Evolutionary conservation across 2,113 vertebrate genomes (phyloP), one percentile per base, ranked within the genome.

Genomic region (Grantiella picta): DNA sequence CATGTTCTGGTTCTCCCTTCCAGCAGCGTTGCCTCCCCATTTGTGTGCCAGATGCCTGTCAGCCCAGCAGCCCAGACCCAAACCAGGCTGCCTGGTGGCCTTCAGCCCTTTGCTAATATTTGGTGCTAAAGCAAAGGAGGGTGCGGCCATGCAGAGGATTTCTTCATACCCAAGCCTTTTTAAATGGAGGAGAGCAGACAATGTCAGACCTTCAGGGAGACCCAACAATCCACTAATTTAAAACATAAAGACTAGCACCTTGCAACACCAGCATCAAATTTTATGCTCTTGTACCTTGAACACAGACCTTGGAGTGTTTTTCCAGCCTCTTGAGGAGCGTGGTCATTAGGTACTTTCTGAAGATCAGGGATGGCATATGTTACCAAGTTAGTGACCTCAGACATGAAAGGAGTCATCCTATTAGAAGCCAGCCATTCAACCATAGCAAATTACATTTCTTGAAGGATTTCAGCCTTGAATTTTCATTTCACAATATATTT

Each of bases 381-480:
- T 86, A 79, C 71, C 47, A 82, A 93, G 60, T 77, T 59, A 78
- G 63, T 81, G 85, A 90, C 87, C 90, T 94, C 60, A 77, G 68
- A 90, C 63, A 49, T 47, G 47, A 94, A 88, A 85, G 40, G 49
- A 87, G 18, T 50, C 54, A 63, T 69, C 57, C 72, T 73, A 79
- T 77, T 92, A 90, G 85, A 92, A 93, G 42, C 25, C 0, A 17
- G 36, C 54, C 42, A 73, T 70, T 91, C 92, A 90, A 10, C 78
- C 54, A 35, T 28, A 64, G 35, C 52, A 92, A 95, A 90, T 89
- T 68, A 59, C 40, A 71, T 54, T 84, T 84, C 72, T 86, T 91
- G 35, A 89, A 91, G 69, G 56, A 60, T 73, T 94, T 82, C 63
- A 95, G 78, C 66, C 82, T 85, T 85, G 29, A 92, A 82, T 91